Conservation (phyloP, 2,888 invertebrate genomes). For the Tachina lurida region DNA sequence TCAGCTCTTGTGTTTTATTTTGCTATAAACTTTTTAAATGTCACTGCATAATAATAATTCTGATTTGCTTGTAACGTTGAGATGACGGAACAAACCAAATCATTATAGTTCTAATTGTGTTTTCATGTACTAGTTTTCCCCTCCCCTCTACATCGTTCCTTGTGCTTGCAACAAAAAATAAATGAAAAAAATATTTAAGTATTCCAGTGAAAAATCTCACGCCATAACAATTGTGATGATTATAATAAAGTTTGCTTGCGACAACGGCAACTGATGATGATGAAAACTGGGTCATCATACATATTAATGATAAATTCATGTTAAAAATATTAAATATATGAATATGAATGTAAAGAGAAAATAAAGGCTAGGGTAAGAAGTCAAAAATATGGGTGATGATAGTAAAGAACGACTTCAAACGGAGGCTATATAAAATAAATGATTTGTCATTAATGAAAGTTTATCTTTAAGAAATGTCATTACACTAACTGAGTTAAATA, state of each 20-base stretch:
- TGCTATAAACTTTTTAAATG: constrained; percentile 48
- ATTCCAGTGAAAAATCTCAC: constrained; percentile 66
- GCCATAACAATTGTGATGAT: constrained; percentile 65
- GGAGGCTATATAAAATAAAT: constrained; percentile 1
- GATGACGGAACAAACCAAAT: constrained; percentile 49
- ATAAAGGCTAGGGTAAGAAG: constrained; percentile 44
- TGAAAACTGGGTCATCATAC: constrained; percentile 66
- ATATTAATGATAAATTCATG: constrained; percentile 64
- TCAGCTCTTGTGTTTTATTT: constrained; percentile 15
- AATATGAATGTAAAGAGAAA: background rate
- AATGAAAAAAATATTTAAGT: constrained; percentile 13
- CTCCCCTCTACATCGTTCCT: constrained; percentile 9
- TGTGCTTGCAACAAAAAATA: constrained; percentile 11
- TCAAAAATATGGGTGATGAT: background rate
- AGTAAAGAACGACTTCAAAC: constrained; percentile 26
- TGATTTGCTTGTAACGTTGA: constrained; percentile 47
- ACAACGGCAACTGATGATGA: constrained; percentile 51
- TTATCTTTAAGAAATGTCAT: too few relatives aligned
- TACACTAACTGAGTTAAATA: too few relatives aligned
- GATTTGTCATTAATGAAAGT: background rate
- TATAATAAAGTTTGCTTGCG: constrained; percentile 37
- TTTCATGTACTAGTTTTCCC: constrained; percentile 30
- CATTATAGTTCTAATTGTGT: constrained; percentile 56
- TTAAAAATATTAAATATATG: constrained; percentile 9
- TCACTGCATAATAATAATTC: constrained; percentile 46